phyloP scores from a whole-genome alignment of 2,797 vertebrate species.

The Sebastes melanostomus region DNA sequence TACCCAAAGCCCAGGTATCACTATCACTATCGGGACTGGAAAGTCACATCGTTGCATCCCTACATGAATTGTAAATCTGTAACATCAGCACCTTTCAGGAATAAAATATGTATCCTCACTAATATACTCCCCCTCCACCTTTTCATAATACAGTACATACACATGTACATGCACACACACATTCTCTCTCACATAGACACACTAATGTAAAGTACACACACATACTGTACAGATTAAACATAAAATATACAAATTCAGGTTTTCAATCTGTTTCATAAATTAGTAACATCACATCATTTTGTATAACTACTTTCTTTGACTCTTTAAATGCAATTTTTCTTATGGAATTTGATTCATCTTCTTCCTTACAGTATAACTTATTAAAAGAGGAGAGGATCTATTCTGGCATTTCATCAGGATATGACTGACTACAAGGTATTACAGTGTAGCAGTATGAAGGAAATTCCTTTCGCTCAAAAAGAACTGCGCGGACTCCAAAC shows the following conservation, averaged over 20 bases:
- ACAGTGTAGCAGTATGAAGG: conserved; percentile 30
- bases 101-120: conserved; percentile 56
- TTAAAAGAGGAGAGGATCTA: conserved; percentile 12
- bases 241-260: conserved; percentile 59
- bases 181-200: conserved; percentile 27
- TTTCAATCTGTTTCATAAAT: conserved; percentile 69
- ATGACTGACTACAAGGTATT: conserved; percentile 20
- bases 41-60: too few species aligned
- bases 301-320: conserved; percentile 43
- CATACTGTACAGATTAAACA: conserved; percentile 42
- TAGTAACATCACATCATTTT: conserved; percentile 67
- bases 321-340: conserved; percentile 49
- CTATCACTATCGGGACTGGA: too few species aligned
- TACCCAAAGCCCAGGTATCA: too few species aligned
- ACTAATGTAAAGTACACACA: conserved; percentile 33
- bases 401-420: conserved; percentile 33
- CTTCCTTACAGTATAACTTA: conserved; percentile 11
- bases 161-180: conserved; percentile 43
- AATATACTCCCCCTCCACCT: conserved; percentile 25
- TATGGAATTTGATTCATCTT: conserved; percentile 36
- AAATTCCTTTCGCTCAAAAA: conserved; percentile 33
- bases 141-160: conserved; percentile 52
- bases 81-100: conserved; percentile 77
- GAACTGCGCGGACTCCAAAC: conserved; percentile 33
- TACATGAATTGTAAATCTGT: conserved; percentile 60